A percentile compares a stretch with the other conserved stretches of the same genome.
Conservation (phyloP, 2,113 vertebrate genomes). For the Pteronura brasiliensis region DNA sequence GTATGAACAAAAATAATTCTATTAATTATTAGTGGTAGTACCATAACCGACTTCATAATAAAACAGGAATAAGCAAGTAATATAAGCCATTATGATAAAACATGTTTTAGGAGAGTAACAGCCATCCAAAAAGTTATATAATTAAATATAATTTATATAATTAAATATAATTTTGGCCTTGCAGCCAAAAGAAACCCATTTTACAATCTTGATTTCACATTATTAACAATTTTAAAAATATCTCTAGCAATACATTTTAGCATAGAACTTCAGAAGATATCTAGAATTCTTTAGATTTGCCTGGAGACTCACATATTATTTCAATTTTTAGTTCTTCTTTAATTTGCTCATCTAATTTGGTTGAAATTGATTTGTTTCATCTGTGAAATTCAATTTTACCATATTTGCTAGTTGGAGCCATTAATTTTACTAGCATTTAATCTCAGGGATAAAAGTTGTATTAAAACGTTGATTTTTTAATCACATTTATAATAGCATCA, state of each 20-base stretch:
- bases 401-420: not conserved
- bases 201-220: constrained; percentile 11
- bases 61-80: not conserved
- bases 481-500: not conserved
- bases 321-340: constrained; percentile 1
- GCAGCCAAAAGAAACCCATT: not conserved
- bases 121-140: not conserved
- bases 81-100: not conserved
- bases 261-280: constrained; percentile 14
- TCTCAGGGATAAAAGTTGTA: not conserved
- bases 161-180: constrained; percentile 5
- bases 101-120: not conserved
- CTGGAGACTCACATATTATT: not conserved
- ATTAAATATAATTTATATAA: too few species aligned
- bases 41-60: not conserved
- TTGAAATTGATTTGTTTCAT: constrained; percentile 11
- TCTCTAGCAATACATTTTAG: not conserved
- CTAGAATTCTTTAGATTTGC: not conserved
- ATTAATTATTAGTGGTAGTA: not conserved
- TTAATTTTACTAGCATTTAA: constrained; percentile 18
- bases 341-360: constrained; percentile 32
- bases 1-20: not conserved
- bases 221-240: not conserved
- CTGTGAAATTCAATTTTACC: constrained; percentile 20
- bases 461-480: not conserved